Evolutionary conservation across 2,113 vertebrate genomes (phyloP).

Genomic region (Triplophysa tibetana): DNA sequence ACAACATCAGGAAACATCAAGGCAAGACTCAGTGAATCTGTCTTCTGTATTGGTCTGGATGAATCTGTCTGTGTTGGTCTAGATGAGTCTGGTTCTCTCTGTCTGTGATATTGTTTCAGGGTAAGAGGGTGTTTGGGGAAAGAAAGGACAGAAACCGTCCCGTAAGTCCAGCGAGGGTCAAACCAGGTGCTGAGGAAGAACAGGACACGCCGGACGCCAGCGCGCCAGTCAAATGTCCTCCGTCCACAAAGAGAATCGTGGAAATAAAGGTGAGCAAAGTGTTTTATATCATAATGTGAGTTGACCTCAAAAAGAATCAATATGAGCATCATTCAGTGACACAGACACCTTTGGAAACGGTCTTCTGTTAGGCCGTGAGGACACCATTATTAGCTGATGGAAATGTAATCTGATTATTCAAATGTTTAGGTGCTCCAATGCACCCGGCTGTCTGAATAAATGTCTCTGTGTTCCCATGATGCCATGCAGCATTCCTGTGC

Average conservation of each 20-base stretch:
- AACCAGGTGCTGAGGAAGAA: conserved; percentile 67
- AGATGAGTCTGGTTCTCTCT: not conserved
- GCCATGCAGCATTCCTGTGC: not conserved
- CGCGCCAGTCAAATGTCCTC: conserved; percentile 68
- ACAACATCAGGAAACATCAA: conserved; percentile 89
- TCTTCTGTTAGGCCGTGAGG: too few species aligned
- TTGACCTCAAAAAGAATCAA: too few species aligned
- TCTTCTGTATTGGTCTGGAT: not conserved
- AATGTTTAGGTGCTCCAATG: too few species aligned
- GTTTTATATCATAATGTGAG: too few species aligned
- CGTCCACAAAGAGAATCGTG: conserved; percentile 70
- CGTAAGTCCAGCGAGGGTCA: conserved; percentile 52
- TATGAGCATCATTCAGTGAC: too few species aligned
- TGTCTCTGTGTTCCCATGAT: too few species aligned
- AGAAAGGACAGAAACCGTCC: conserved; percentile 66
- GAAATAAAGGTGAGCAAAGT: conserved; percentile 71
- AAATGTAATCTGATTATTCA: too few species aligned
- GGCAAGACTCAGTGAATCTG: conserved; percentile 69
- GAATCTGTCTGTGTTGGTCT: not conserved
- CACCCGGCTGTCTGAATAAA: too few species aligned
- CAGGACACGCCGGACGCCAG: conserved; percentile 60
- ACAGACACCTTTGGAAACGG: too few species aligned
- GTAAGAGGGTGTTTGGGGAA: conserved; percentile 86
- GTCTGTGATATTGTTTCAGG: conserved; percentile 67
- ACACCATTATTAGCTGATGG: not conserved